Percentiles rank a stretch among this genome's conserved stretches.
phyloP scores from a whole-genome alignment of 2,888 invertebrate genomes.

The Litoditis marina region DNA sequence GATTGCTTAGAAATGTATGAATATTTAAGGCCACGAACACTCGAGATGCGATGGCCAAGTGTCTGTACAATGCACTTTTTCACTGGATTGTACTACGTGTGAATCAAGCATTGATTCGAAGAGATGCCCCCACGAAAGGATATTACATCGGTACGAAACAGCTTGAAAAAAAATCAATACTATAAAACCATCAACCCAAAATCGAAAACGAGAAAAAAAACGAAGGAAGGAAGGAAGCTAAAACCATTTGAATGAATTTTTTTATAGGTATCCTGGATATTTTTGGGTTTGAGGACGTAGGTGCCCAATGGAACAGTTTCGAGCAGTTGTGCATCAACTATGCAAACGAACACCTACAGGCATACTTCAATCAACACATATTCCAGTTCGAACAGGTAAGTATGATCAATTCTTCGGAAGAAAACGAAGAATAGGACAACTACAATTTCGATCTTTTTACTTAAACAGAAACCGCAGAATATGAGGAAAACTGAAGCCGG shows the following conservation, averaged over 20 bases:
- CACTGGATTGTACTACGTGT: constrained; percentile 96
- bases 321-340: constrained; percentile 96
- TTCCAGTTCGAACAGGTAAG: constrained; percentile 82
- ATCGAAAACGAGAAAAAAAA: too few relatives aligned
- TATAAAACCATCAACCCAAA: not conserved
- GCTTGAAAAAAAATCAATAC: too few relatives aligned
- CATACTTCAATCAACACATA: constrained; percentile 95
- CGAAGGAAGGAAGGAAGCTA: too few relatives aligned
- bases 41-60: constrained; percentile 92
- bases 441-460: too few relatives aligned
- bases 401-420: not conserved
- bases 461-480: too few relatives aligned
- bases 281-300: constrained; percentile 94
- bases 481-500: too few relatives aligned
- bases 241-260: too few relatives aligned
- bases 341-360: constrained; percentile 93
- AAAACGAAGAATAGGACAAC: too few relatives aligned
- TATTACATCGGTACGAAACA: constrained; percentile 76
- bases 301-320: constrained; percentile 72
- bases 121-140: constrained; percentile 66
- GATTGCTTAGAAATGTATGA: too few relatives aligned
- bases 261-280: constrained; percentile 76
- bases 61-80: constrained; percentile 89
- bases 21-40: constrained; percentile 87
- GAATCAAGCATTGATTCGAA: constrained; percentile 79